phyloP scores from a whole-genome alignment of 2,113 vertebrate genomes.

The Tympanuchus pallidicinctus region DNA sequence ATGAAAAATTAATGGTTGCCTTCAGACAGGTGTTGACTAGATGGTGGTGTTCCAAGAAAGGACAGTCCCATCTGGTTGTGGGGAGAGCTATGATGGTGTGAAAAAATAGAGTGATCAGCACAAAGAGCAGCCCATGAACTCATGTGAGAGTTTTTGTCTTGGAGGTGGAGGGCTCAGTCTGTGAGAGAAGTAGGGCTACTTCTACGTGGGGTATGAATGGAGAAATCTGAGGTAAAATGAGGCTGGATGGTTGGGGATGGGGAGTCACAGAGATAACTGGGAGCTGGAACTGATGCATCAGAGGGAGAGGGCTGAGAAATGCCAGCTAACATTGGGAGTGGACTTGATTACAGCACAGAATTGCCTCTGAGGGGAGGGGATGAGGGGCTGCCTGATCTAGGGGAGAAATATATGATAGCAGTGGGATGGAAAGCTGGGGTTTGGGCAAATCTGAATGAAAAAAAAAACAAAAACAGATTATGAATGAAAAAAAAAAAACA shows the following conservation, averaged over 20 bases:
- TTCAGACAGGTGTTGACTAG: background rate
- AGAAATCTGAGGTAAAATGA: background rate
- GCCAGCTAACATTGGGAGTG: background rate
- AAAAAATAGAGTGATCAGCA: background rate
- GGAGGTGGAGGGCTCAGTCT: background rate
- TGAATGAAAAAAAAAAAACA: background rate
- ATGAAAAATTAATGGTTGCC: background rate
- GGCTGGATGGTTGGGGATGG: background rate
- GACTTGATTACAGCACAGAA: background rate
- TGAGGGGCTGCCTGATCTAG: background rate
- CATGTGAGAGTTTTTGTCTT: background rate
- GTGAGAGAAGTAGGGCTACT: background rate
- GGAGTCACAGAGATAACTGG: background rate
- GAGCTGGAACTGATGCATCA: background rate
- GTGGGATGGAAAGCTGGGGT: background rate
- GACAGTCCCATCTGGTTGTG: conserved; percentile 7
- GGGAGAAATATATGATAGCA: background rate
- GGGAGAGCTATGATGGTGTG: background rate
- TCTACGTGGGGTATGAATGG: background rate
- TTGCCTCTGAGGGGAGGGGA: background rate
- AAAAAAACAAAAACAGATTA: background rate
- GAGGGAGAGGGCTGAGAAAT: conserved; percentile 14
- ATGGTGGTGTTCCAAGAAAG: background rate
- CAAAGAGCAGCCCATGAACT: background rate
- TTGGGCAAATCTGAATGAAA: background rate